These are phyloP conservation scores for Cichladusa arquata DNA, from an alignment of 2,113 vertebrate species.

Conservation along the genomic window DNA sequence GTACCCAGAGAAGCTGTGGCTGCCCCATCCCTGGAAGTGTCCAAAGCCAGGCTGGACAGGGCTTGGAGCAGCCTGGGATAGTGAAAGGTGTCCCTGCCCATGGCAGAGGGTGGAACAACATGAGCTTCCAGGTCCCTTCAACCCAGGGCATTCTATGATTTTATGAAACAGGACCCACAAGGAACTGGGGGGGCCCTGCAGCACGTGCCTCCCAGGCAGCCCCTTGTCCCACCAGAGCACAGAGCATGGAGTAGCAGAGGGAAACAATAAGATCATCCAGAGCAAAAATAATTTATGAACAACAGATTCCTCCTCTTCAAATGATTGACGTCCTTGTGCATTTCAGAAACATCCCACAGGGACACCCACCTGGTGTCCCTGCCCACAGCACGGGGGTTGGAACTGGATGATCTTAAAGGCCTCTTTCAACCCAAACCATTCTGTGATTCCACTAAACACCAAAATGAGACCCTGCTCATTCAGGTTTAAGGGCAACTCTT, in stretches of 20 bases:
- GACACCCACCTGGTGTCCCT: not conserved
- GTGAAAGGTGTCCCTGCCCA: not conserved
- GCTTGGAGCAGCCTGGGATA: fast-evolving
- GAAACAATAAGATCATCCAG: not conserved
- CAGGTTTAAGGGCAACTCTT: not conserved
- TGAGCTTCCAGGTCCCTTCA: not conserved
- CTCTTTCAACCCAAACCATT: not conserved
- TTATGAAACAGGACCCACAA: not conserved
- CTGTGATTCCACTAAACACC: not conserved
- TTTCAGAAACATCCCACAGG: not conserved
- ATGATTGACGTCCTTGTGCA: not conserved
- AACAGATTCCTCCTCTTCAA: not conserved
- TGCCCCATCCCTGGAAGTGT: not conserved
- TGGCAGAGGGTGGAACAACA: not conserved
- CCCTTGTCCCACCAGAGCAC: not conserved
- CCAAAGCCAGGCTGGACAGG: fast-evolving
- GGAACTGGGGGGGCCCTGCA: not conserved
- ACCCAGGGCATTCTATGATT: not conserved
- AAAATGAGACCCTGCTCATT: fast-evolving
- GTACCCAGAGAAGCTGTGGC: not conserved
- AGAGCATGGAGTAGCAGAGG: not conserved
- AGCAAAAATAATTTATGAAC: not conserved
- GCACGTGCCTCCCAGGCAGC: fast-evolving
- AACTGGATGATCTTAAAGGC: not conserved
- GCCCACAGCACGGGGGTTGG: not conserved